These are phyloP conservation scores for Coturnix japonica DNA, from an alignment of 2,113 vertebrate genomes.

Conservation along the genomic window DNA sequence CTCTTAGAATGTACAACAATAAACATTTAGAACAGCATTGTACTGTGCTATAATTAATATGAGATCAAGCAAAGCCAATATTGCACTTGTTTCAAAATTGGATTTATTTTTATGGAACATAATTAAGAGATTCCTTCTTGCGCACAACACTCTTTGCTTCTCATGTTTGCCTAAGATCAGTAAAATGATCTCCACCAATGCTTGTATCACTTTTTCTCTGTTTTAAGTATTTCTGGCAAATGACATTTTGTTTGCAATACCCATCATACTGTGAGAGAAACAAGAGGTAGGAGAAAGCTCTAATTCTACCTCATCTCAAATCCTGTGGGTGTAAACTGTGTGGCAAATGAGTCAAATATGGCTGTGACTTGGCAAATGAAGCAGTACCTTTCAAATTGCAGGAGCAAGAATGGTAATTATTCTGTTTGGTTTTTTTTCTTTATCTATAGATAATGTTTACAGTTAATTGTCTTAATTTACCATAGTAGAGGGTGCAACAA, in stretches of 20 bases:
- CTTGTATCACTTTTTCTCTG: background rate
- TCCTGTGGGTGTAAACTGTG: slow-evolving; percentile 21
- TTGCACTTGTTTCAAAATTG: background rate
- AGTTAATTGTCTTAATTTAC: background rate
- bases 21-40: background rate
- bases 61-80: background rate
- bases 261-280: background rate
- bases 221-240: background rate
- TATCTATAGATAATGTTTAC: background rate
- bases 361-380: slow-evolving; percentile 20
- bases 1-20: background rate
- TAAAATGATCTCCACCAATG: background rate
- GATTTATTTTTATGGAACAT: background rate
- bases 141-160: background rate
- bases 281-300: slow-evolving; percentile 15
- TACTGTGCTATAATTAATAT: background rate
- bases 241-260: background rate
- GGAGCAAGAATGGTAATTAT: background rate
- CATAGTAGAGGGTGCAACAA: background rate
- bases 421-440: background rate
- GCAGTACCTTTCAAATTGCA: background rate
- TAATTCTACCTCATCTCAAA: background rate
- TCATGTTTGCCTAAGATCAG: background rate
- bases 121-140: slow-evolving; percentile 1
- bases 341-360: slow-evolving; percentile 19